Evolutionary conservation across 1,140 invertebrate species (phyloP).

Genomic region (Chironomus tepperi): DNA sequence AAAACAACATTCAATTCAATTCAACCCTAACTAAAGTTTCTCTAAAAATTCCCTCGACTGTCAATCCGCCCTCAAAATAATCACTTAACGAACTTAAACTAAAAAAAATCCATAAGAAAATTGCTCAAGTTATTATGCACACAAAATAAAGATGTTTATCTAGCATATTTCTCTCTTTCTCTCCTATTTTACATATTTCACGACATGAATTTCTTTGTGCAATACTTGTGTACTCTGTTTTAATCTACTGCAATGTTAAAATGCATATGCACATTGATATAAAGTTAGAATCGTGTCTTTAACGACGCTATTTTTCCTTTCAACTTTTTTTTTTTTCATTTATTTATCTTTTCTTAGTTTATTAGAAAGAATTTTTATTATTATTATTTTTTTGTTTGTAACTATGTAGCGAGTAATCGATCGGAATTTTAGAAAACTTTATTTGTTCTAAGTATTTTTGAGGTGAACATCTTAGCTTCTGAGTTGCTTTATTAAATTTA

Average conservation of each 20-base stretch:
- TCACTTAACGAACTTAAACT: not conserved
- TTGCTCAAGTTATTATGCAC: constrained; percentile 7
- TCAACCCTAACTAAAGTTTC: no score
- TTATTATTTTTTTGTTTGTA: not conserved
- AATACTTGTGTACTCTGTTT: not conserved
- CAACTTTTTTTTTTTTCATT: not conserved
- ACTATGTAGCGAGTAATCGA: not conserved
- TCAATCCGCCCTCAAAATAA: not conserved
- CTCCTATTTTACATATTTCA: constrained; percentile 14
- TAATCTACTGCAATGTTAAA: not conserved
- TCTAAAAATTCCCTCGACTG: no score
- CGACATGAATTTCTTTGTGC: not conserved
- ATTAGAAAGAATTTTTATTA: not conserved
- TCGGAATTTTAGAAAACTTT: not conserved
- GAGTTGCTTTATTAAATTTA: no score
- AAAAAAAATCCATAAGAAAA: not conserved
- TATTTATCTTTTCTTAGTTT: not conserved
- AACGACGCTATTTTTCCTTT: not conserved
- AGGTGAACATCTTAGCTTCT: no score
- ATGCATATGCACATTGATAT: not conserved
- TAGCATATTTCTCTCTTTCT: not conserved
- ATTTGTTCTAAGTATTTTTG: not conserved
- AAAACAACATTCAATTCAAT: no score
- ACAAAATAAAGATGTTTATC: constrained; percentile 14
- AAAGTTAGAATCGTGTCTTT: constrained; percentile 7